A percentile compares a stretch with the other conserved stretches of the same genome.
Conservation (phyloP, 2,113 vertebrate species). For the Neotoma lepida region DNA sequence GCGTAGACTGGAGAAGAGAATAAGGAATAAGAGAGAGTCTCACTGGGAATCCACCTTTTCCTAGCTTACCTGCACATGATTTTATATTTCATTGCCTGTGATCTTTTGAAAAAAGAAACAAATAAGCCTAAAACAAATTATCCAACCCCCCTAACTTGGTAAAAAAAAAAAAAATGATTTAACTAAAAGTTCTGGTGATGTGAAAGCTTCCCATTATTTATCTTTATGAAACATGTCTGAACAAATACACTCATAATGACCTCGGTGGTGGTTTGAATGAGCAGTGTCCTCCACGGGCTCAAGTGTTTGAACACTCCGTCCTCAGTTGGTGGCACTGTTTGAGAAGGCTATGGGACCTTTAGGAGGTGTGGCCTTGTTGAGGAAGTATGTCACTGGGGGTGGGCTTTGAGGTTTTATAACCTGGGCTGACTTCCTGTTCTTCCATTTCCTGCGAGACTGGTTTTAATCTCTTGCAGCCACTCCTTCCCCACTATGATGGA, state of each 20-base stretch:
- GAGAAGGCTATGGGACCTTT: neutral
- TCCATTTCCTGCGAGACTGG: neutral
- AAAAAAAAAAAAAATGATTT: neutral
- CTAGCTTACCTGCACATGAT: neutral
- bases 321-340: neutral
- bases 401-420: neutral
- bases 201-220: neutral
- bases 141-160: neutral
- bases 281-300: neutral
- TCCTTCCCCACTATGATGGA: neutral
- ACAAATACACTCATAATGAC: neutral
- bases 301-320: neutral
- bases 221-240: neutral
- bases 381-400: neutral
- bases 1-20: neutral
- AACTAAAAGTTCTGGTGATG: neutral
- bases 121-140: neutral
- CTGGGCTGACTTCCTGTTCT: neutral
- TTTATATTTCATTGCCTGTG: neutral
- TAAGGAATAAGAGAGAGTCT: neutral
- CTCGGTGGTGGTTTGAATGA: neutral
- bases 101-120: neutral
- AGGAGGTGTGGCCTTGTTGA: neutral
- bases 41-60: neutral
- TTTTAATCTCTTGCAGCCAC: neutral